Conservation (phyloP, 2,888 invertebrate species). For the Lochmaea capreae region DNA sequence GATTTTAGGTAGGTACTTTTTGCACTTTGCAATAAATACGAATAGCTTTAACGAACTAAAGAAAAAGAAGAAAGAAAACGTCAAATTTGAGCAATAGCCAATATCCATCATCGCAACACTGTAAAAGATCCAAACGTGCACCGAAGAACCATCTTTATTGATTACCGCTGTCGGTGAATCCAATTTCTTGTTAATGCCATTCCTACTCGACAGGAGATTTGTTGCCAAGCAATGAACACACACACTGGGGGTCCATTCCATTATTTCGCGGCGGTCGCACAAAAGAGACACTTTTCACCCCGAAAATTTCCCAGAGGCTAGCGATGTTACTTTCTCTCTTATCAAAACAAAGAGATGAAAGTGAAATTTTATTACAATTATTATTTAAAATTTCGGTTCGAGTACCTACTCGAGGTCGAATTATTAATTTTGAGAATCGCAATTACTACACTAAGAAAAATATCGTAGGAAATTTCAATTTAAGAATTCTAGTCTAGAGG, state of each 20-base stretch:
- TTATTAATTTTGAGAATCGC: neutral
- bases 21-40: too few species aligned
- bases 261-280: constrained; percentile 30
- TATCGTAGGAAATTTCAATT: too few species aligned
- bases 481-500: too few species aligned
- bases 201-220: constrained; percentile 36
- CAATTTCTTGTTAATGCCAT: constrained; percentile 36
- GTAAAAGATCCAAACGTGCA: constrained; percentile 23
- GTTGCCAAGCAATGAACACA: constrained; percentile 35
- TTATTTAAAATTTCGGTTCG: neutral
- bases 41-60: too few species aligned
- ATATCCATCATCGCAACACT: constrained; percentile 27
- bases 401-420: neutral
- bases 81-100: constrained; percentile 27
- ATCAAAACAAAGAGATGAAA: constrained; percentile 31
- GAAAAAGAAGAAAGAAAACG: constrained; percentile 8
- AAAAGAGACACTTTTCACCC: constrained; percentile 33
- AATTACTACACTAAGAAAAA: constrained; percentile 2
- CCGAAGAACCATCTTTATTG: constrained; percentile 31
- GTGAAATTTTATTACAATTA: constrained; percentile 17
- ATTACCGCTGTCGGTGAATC: constrained; percentile 28
- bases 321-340: constrained; percentile 3
- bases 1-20: neutral
- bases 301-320: constrained; percentile 17
- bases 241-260: constrained; percentile 31